Evolutionary conservation across 2,797 vertebrate species (phyloP).

Genomic region (Helarctos malayanus): DNA sequence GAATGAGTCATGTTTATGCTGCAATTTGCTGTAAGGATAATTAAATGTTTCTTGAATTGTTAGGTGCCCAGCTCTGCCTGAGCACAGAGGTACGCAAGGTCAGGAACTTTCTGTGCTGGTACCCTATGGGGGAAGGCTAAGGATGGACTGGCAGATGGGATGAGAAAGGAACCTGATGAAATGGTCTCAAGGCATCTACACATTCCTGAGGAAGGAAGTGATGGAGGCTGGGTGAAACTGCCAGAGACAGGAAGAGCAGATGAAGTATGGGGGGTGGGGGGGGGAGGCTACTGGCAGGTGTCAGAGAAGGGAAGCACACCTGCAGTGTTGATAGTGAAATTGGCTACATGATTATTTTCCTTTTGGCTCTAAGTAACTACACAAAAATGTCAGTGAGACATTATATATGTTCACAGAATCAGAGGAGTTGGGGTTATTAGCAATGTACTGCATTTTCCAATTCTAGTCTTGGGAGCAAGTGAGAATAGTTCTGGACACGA

Average conservation of each 20-base stretch:
- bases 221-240: not conserved
- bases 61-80: not conserved
- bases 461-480: not conserved
- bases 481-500: not conserved
- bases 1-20: not conserved
- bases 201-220: not conserved
- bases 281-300: not conserved
- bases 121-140: not conserved
- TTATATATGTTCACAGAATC: not conserved
- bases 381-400: not conserved
- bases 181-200: not conserved
- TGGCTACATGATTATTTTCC: not conserved
- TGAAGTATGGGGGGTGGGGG: not conserved
- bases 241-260: not conserved
- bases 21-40: conserved; percentile 12
- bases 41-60: conserved; percentile 20
- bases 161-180: not conserved
- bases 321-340: not conserved
- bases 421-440: not conserved
- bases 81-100: not conserved
- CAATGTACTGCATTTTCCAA: not conserved
- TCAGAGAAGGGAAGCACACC: not conserved
- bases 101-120: conserved; percentile 24
- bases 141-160: not conserved
- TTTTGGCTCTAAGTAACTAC: not conserved